Evolutionary conservation across 2,113 vertebrate genomes (phyloP).

Genomic region (Centrocercus urophasianus): DNA sequence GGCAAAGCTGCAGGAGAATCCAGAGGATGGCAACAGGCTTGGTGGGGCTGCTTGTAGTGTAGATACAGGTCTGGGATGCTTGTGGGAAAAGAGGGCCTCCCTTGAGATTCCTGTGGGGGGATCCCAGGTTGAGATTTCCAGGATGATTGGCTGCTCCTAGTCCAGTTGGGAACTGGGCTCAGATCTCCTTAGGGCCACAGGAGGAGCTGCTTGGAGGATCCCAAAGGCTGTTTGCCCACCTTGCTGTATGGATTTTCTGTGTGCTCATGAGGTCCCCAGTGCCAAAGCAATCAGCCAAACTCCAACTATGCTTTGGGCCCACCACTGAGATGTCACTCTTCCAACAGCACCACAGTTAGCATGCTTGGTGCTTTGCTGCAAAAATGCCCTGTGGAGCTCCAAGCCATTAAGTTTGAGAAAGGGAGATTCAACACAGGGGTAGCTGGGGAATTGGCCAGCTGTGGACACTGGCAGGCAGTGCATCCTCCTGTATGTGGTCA

Average conservation of each 20-base stretch:
- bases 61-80: background rate
- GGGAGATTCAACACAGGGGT: background rate
- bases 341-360: background rate
- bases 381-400: background rate
- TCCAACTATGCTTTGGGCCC: background rate
- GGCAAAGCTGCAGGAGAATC: background rate
- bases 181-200: background rate
- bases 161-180: background rate
- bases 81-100: background rate
- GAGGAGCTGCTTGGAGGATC: background rate
- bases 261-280: background rate
- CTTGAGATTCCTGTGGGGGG: background rate
- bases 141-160: background rate
- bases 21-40: background rate
- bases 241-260: background rate
- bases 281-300: background rate
- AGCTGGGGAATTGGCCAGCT: background rate
- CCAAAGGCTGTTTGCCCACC: background rate
- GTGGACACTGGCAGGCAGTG: background rate
- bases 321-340: background rate
- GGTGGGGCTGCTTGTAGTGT: background rate
- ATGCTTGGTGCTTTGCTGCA: accelerated
- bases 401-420: background rate
- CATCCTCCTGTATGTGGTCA: background rate
- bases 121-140: background rate